phyloP scores from a whole-genome alignment of 2,797 vertebrate genomes.

The Gymnoscopelus microlampas region DNA sequence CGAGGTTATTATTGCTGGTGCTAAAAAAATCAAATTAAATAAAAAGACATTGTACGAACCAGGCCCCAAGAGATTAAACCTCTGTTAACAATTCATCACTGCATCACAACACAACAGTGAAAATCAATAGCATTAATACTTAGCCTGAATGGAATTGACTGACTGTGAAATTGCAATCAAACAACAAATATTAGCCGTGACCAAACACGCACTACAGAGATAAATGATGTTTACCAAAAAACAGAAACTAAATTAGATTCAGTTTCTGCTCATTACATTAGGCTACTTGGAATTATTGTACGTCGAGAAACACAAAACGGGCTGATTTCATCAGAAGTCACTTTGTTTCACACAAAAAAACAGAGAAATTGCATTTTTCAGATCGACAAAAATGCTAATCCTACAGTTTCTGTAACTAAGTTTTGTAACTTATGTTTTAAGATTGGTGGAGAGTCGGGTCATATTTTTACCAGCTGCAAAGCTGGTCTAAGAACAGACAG shows the following conservation, averaged over 20 bases:
- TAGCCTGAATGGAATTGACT: slow-evolving; percentile 73
- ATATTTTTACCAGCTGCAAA: too few species aligned
- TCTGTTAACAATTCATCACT: slow-evolving; percentile 62
- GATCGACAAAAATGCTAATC: slow-evolving; percentile 17
- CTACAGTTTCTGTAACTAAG: slow-evolving; percentile 11
- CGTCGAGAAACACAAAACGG: slow-evolving; percentile 33
- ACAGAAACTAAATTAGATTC: slow-evolving; percentile 59
- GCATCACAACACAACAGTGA: slow-evolving; percentile 54
- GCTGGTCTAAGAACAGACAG: too few species aligned
- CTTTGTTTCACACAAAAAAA: slow-evolving; percentile 37
- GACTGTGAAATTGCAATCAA: slow-evolving; percentile 80
- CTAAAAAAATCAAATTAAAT: background rate
- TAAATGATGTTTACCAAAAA: slow-evolving; percentile 72
- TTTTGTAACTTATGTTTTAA: slow-evolving; percentile 24
- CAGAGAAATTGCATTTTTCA: slow-evolving; percentile 31
- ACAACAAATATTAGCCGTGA: slow-evolving; percentile 67
- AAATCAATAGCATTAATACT: slow-evolving; percentile 72
- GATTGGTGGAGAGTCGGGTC: slow-evolving; percentile 29
- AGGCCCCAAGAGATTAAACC: slow-evolving; percentile 39
- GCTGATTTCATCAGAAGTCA: slow-evolving; percentile 44
- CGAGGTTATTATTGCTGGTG: background rate
- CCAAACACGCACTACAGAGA: slow-evolving; percentile 67
- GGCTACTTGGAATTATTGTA: slow-evolving; percentile 41
- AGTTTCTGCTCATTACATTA: slow-evolving; percentile 43
- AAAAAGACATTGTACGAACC: background rate